Conservation (phyloP, 2,888 invertebrate genomes). For the Terebella lapidaria region DNA sequence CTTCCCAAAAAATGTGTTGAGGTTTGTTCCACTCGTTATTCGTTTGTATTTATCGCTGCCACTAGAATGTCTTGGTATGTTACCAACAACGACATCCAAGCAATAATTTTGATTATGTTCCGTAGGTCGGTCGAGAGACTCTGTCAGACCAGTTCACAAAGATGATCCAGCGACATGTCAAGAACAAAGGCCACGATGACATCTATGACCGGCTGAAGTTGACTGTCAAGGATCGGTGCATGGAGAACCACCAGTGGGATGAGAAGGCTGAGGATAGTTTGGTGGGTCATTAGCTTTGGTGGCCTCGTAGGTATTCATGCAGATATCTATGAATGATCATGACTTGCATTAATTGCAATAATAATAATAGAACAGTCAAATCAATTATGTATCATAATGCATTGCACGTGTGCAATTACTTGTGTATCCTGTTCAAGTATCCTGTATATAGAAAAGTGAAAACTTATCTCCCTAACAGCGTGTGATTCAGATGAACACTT, state of each 20-base stretch:
- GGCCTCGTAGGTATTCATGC: no score
- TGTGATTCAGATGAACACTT: slow-evolving; percentile 87
- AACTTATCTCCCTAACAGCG: no score
- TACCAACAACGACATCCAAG: no score
- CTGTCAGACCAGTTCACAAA: slow-evolving; percentile 61
- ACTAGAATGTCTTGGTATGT: no score
- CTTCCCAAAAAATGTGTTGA: slow-evolving; percentile 81
- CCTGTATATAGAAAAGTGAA: no score
- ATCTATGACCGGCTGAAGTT: slow-evolving; percentile 85
- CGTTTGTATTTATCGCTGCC: neutral
- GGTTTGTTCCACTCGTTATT: slow-evolving; percentile 37
- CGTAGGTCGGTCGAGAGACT: slow-evolving; percentile 78
- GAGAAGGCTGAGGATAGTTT: slow-evolving; percentile 65
- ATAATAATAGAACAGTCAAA: no score
- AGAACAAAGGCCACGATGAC: slow-evolving; percentile 70
- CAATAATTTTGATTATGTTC: no score
- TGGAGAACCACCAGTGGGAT: slow-evolving; percentile 88
- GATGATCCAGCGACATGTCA: slow-evolving; percentile 57
- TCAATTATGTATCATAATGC: no score
- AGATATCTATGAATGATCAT: no score
- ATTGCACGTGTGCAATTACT: no score
- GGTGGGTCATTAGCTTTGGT: slow-evolving; percentile 59
- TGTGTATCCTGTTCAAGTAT: no score
- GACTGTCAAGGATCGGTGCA: slow-evolving; percentile 81
- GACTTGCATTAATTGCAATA: no score